A percentile compares a stretch with the other conserved stretches of the same genome.
These are phyloP conservation scores for Sarcophaga bullata DNA, from an alignment of 1,140 invertebrate genomes.

Conservation along the genomic window DNA sequence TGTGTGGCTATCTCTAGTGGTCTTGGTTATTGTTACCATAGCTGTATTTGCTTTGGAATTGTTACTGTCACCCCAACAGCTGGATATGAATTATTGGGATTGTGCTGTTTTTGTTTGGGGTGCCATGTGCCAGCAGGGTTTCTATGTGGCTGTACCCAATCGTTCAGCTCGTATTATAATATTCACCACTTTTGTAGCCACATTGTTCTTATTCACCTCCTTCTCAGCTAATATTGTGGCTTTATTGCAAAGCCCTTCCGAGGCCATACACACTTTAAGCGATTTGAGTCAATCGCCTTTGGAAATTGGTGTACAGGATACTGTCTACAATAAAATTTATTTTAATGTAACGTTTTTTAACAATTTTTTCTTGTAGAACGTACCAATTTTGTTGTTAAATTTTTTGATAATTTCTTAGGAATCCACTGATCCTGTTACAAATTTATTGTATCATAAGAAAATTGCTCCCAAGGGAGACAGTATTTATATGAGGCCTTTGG, in stretches of 20 bases:
- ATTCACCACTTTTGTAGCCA: slow-evolving; percentile 68
- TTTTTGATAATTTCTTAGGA: slow-evolving; percentile 60
- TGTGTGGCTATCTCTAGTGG: slow-evolving; percentile 71
- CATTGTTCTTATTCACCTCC: slow-evolving; percentile 70
- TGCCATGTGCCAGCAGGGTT: slow-evolving; percentile 74
- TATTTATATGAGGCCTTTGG: slow-evolving; percentile 66
- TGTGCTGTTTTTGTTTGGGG: slow-evolving; percentile 68
- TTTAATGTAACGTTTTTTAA: slow-evolving; percentile 64
- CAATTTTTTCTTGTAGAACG: not conserved
- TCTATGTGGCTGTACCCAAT: slow-evolving; percentile 65
- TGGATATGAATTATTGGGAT: slow-evolving; percentile 64
- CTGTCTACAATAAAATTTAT: slow-evolving; percentile 70
- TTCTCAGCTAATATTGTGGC: slow-evolving; percentile 73
- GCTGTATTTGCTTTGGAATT: slow-evolving; percentile 54
- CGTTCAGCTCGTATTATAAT: slow-evolving; percentile 68
- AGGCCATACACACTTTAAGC: slow-evolving; percentile 67
- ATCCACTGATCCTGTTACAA: slow-evolving; percentile 68
- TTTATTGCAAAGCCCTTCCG: slow-evolving; percentile 70
- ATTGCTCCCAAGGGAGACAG: slow-evolving; percentile 67
- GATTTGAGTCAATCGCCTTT: slow-evolving; percentile 69
- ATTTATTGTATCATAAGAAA: slow-evolving; percentile 68
- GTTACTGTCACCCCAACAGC: slow-evolving; percentile 52
- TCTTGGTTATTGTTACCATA: slow-evolving; percentile 59
- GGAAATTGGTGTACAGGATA: slow-evolving; percentile 69
- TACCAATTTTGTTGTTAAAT: not conserved